phyloP scores from a whole-genome alignment of 23 tunicate species.

The Ascidia mentula region DNA sequence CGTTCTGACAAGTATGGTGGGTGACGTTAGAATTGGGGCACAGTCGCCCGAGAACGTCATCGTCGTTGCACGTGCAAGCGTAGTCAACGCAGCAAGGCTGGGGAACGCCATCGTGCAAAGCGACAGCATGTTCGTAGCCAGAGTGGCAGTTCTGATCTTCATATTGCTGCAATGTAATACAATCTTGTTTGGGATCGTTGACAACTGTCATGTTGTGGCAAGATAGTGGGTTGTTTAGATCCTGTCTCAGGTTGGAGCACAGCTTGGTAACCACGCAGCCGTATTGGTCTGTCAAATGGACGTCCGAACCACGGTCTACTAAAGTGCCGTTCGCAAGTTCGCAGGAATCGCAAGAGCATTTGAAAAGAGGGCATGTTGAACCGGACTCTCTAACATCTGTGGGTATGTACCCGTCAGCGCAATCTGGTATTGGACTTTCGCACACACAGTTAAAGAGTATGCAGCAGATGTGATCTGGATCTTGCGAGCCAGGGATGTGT shows the following conservation, averaged over 20 bases:
- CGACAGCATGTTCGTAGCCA: neutral
- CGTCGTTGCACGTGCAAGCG: neutral
- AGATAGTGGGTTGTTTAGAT: neutral
- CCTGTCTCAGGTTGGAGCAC: neutral
- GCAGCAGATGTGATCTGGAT: neutral
- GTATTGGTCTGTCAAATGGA: neutral
- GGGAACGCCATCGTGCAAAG: neutral
- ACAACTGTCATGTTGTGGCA: neutral
- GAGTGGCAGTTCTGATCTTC: neutral
- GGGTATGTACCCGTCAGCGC: neutral
- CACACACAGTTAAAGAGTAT: neutral
- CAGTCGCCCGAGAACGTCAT: too few relatives aligned
- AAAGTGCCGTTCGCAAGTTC: neutral
- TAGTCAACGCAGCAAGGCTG: neutral
- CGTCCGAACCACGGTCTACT: neutral
- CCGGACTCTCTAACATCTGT: neutral
- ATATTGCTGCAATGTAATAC: neutral
- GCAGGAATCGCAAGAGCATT: constrained; percentile 11
- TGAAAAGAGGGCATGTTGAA: neutral
- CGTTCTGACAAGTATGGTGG: too few relatives aligned
- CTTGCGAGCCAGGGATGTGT: neutral
- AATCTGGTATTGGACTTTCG: neutral
- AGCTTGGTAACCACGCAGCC: neutral
- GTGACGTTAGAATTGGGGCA: too few relatives aligned
- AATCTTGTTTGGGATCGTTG: neutral